Base-by-base conservation (phyloP, 2,888 invertebrate species). In the Orthonevra nobilis region DNA sequence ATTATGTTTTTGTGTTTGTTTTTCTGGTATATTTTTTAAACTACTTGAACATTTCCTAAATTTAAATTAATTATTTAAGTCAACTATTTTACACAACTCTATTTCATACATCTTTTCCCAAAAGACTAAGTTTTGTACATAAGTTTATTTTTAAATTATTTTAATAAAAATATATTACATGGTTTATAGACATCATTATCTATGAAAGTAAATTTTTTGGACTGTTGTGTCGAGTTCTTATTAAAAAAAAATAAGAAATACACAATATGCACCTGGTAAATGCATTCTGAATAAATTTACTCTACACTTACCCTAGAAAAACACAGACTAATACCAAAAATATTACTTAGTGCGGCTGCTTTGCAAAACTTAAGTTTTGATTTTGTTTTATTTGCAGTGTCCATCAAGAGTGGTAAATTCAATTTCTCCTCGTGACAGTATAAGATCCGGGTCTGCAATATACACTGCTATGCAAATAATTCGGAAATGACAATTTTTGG, bases 361-460 rank as follows among this genome's bases (percentile, higher is more conserved):
- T 50, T 54, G 40, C 30, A n/a, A 82, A 81, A 82, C 83, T 82
- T 82, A 79, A 74, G 74, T 75, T 82, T 68, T 64, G 81, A 69
- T 34, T 40, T 40, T 32, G 48, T 17, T 68, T 72, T 77, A 85
- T 82, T 82, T 83, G 75, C 83, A 79, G 73, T 81, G 82, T 81
- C 82, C 68, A 70, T 89, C 89, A 85, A 87, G 85, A 82, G 89
- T 86, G 83, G 88, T 89, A 85, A 89, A 89, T 85, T 89, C 89
- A 84, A 89, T 86, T 84, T 89, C 89, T 83, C 89, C 89, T 77
- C 89, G 88, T 70, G 89, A 89, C 81, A 89, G 85, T 85, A 89
- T 89, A 81, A 89, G 86, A 85, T 89, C 89, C 82, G 89, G 89
- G 88, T 89, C 89, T 89, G 89, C 85, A 89, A 89, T 88, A 86